These are phyloP conservation scores for Heliconius nattereri DNA, from an alignment of 1,140 invertebrate genomes.

Conservation along the genomic window DNA sequence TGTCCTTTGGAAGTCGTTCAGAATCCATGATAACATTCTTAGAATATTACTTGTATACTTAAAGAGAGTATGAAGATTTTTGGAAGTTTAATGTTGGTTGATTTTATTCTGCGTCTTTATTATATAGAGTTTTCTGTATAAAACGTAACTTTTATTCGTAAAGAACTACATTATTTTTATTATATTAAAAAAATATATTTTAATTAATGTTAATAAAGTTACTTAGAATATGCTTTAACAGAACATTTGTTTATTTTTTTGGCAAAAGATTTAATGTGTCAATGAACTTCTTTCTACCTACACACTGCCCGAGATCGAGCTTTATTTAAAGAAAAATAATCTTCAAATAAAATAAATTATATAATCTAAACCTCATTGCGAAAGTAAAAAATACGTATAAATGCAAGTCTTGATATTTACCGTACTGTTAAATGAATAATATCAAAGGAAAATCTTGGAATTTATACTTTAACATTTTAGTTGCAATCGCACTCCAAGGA, in stretches of 20 bases:
- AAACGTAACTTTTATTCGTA: too few relatives aligned
- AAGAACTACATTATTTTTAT: too few relatives aligned
- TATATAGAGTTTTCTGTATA: too few relatives aligned
- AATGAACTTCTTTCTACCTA: conserved; percentile 9
- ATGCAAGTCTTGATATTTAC: too few relatives aligned
- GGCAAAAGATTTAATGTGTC: not conserved
- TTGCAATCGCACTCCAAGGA: not conserved
- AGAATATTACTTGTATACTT: not conserved
- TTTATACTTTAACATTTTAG: not conserved
- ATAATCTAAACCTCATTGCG: too few relatives aligned
- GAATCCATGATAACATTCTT: conserved; percentile 23
- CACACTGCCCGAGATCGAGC: not conserved
- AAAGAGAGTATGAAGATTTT: not conserved
- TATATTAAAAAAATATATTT: too few relatives aligned
- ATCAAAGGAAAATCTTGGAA: not conserved
- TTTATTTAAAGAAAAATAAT: conserved; percentile 3
- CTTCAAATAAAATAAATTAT: not conserved
- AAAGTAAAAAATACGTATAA: not conserved
- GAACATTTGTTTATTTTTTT: conserved; percentile 1
- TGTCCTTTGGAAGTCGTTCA: conserved; percentile 17
- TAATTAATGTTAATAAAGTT: not conserved
- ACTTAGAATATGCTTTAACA: not conserved
- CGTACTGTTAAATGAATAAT: not conserved
- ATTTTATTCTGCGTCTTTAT: not conserved
- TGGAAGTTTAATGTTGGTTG: not conserved